Percentiles rank a stretch among this genome's conserved stretches.
Evolutionary conservation across 2,113 vertebrate genomes (phyloP).

Genomic region (Ciconia stormi): DNA sequence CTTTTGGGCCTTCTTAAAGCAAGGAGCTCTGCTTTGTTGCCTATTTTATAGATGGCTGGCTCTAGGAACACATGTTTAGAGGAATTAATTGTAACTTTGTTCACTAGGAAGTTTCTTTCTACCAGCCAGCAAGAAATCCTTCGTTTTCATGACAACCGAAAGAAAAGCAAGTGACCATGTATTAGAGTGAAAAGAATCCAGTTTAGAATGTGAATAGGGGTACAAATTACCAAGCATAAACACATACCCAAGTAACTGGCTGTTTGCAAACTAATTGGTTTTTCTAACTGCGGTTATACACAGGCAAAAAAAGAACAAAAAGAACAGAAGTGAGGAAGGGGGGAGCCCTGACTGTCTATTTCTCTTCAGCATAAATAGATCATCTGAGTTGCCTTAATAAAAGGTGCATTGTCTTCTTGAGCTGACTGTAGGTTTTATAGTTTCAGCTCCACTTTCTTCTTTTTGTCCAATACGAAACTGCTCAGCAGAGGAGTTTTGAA

Average conservation of each 20-base stretch:
- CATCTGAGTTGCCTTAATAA: neutral
- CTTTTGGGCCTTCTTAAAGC: neutral
- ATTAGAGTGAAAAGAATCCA: constrained; percentile 65
- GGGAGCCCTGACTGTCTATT: neutral
- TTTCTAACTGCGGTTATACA: neutral
- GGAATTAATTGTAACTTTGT: neutral
- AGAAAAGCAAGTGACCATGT: constrained; percentile 70
- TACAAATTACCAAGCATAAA: constrained; percentile 80
- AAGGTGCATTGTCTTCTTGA: neutral
- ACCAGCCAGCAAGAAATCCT: constrained; percentile 71
- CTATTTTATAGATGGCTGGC: neutral
- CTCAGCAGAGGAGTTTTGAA: neutral
- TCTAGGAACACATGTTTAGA: neutral
- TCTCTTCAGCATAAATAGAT: neutral
- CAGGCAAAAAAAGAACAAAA: neutral
- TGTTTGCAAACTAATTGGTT: neutral
- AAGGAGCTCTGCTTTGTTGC: neutral
- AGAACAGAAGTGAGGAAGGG: neutral
- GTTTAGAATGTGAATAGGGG: constrained; percentile 76
- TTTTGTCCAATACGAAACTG: neutral
- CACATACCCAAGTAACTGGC: constrained; percentile 74
- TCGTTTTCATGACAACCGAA: constrained; percentile 78
- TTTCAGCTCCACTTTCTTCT: neutral
- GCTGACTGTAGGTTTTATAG: neutral
- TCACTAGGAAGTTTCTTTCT: constrained; percentile 1